Evolutionary conservation across 2,113 vertebrate genomes (phyloP).

Genomic region (Acanthochromis polyacanthus): DNA sequence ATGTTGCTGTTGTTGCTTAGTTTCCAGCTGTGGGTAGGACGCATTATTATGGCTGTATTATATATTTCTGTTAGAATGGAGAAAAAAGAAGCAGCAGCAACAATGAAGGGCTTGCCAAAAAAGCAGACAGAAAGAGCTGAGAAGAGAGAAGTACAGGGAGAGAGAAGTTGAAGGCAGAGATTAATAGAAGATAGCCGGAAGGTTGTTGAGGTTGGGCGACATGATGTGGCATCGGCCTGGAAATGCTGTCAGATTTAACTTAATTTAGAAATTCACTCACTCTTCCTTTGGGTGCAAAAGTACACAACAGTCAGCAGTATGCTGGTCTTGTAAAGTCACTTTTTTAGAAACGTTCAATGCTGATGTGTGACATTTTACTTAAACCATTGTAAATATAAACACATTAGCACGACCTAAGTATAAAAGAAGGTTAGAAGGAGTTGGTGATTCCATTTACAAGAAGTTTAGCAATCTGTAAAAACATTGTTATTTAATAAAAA

Average conservation of each 20-base stretch:
- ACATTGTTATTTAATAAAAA: too few relatives aligned
- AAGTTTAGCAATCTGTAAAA: not conserved
- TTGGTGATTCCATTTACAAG: too few relatives aligned
- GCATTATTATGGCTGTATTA: conserved; percentile 74
- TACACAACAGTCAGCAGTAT: too few relatives aligned
- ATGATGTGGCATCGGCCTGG: not conserved
- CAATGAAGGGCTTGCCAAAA: conserved; percentile 84
- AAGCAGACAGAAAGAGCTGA: conserved; percentile 21
- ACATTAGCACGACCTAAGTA: too few relatives aligned
- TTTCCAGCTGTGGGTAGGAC: conserved; percentile 90
- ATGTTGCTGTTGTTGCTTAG: conserved; percentile 82
- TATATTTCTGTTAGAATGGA: conserved; percentile 89
- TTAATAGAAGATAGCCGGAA: conserved; percentile 19
- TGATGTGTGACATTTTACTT: too few relatives aligned
- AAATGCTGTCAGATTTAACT: too few relatives aligned
- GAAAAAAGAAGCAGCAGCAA: conserved; percentile 86
- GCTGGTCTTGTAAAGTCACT: too few relatives aligned
- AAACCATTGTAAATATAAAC: too few relatives aligned
- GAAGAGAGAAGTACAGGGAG: conserved; percentile 11
- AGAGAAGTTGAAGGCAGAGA: not conserved
- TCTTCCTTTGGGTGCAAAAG: too few relatives aligned
- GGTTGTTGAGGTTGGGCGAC: conserved; percentile 48
- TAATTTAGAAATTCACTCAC: too few relatives aligned
- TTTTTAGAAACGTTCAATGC: too few relatives aligned
- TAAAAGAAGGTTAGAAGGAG: too few relatives aligned